Evolutionary conservation across 1,140 invertebrate species (phyloP).

Genomic region (Steinernema feltiae): DNA sequence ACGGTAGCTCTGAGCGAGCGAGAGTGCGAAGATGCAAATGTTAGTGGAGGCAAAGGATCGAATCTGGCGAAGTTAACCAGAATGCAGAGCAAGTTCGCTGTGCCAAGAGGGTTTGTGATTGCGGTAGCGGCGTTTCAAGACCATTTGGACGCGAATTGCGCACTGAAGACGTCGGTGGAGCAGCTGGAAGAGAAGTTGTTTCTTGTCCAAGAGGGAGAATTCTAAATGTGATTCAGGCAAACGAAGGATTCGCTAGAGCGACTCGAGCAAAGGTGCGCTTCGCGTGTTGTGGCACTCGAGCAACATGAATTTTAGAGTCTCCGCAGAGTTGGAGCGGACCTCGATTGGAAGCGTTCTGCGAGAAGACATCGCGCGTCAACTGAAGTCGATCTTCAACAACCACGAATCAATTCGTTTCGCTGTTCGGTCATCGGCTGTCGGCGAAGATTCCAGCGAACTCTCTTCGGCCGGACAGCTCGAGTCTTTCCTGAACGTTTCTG

Average conservation of each 20-base stretch:
- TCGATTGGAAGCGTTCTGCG: conserved; percentile 44
- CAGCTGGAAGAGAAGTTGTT: conserved; percentile 15
- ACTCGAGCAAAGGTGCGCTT: conserved; percentile 10
- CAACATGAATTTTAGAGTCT: neutral
- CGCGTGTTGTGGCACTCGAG: neutral
- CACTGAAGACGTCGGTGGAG: conserved; percentile 41
- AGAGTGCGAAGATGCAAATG: conserved; percentile 20
- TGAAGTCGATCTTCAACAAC: conserved; percentile 50
- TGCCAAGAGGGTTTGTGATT: conserved; percentile 66
- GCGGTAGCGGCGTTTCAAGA: conserved; percentile 64
- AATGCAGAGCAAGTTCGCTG: conserved; percentile 55
- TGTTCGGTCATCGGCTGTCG: conserved; percentile 67
- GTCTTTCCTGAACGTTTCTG: conserved; percentile 63
- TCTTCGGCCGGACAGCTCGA: conserved; percentile 82
- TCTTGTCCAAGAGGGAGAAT: too few relatives aligned
- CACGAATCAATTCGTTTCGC: conserved; percentile 58
- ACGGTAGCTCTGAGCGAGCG: conserved; percentile 15
- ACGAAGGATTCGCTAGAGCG: conserved; percentile 49
- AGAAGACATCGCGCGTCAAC: conserved; percentile 53
- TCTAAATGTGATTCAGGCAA: too few relatives aligned
- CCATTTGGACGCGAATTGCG: conserved; percentile 59
- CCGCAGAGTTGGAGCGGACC: conserved; percentile 23
- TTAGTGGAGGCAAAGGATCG: conserved; percentile 35
- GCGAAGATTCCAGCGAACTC: too few relatives aligned
- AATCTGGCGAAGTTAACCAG: conserved; percentile 28